A percentile compares a stretch with the other conserved stretches of the same genome.
These are phyloP conservation scores for Rattus rattus DNA, from an alignment of 2,113 vertebrate genomes.

Conservation along the genomic window DNA sequence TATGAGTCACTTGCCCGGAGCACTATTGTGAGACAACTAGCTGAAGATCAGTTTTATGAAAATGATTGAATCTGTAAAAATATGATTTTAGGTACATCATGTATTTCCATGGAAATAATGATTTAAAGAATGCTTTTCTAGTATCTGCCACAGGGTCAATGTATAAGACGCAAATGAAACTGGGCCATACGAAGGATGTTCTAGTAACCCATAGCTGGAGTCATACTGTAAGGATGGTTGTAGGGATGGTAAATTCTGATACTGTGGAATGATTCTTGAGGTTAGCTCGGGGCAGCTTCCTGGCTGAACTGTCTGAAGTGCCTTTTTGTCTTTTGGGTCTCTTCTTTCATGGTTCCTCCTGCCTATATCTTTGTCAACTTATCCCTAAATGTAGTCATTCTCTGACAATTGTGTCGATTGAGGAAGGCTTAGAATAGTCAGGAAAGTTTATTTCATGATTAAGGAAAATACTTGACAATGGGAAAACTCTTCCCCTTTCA, in stretches of 20 bases:
- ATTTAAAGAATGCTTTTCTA: not conserved
- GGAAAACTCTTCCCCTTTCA: not conserved
- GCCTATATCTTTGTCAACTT: constrained; percentile 4
- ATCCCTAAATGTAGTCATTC: not conserved
- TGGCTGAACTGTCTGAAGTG: not conserved
- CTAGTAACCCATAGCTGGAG: not conserved
- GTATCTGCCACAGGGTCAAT: not conserved
- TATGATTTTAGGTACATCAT: not conserved
- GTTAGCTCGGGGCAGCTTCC: not conserved
- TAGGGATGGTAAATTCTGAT: not conserved
- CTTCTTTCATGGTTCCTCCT: not conserved
- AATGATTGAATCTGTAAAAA: not conserved
- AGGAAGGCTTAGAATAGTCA: not conserved
- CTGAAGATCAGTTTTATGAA: not conserved
- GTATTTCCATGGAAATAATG: not conserved
- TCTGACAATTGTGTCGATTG: not conserved
- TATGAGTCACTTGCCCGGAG: not conserved
- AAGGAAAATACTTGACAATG: not conserved
- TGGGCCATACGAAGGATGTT: not conserved
- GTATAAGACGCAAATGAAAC: not conserved
- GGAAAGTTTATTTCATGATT: not conserved
- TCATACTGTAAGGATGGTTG: not conserved
- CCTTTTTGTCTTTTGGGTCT: not conserved
- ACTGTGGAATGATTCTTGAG: not conserved
- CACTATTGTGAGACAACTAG: not conserved